Conservation (phyloP, 2,797 vertebrate species). For the Enteromius trimaculatus region DNA sequence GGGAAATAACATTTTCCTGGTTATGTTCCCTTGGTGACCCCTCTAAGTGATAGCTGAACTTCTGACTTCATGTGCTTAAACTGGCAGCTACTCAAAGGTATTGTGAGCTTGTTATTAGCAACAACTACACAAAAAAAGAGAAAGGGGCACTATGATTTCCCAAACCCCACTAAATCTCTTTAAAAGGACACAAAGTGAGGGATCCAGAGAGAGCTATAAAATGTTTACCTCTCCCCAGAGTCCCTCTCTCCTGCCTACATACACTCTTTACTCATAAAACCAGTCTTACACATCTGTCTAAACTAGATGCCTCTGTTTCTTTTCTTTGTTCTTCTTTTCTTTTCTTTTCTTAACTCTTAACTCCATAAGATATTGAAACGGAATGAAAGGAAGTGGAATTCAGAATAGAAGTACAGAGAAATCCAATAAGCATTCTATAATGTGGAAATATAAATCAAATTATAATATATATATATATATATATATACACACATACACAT, state of each 20-base stretch:
- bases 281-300: conserved; percentile 59
- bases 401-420: neutral
- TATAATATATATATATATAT: neutral
- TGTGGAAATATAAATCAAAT: neutral
- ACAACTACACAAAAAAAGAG: conserved; percentile 7
- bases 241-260: neutral
- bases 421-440: neutral
- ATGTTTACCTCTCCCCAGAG: conserved; percentile 45
- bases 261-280: conserved; percentile 24
- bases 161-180: conserved; percentile 40
- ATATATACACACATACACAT: neutral
- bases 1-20: conserved; percentile 42
- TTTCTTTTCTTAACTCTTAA: neutral
- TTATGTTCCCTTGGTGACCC: conserved; percentile 40
- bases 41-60: conserved; percentile 38
- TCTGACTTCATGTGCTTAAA: conserved; percentile 38
- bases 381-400: neutral
- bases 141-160: conserved; percentile 29
- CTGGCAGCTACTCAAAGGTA: conserved; percentile 35
- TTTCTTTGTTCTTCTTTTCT: neutral
- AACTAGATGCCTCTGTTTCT: neutral
- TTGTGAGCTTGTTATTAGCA: conserved; percentile 33
- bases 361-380: neutral
- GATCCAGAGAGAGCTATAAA: conserved; percentile 41
- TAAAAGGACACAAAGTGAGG: conserved; percentile 48